Percentiles rank a stretch among this genome's conserved stretches.
Evolutionary conservation across 2,113 vertebrate species (phyloP).

Genomic region (Trochalopteron elliotii): DNA sequence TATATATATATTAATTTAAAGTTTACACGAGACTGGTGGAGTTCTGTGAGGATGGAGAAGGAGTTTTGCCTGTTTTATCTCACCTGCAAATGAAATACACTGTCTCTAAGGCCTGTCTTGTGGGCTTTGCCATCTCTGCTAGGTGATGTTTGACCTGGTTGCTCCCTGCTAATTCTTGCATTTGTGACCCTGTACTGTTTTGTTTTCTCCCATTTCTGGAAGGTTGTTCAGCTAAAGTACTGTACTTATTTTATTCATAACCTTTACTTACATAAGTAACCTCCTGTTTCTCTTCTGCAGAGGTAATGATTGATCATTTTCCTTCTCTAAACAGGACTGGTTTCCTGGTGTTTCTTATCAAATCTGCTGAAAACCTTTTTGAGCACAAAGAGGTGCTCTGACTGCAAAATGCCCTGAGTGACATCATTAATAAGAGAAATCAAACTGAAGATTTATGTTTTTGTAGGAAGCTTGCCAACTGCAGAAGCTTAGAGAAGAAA

Average conservation of each 20-base stretch:
- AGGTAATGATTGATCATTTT: constrained; percentile 8
- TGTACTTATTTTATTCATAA: constrained; percentile 4
- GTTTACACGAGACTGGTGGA: background rate
- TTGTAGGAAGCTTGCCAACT: background rate
- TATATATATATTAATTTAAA: background rate
- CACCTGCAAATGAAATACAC: background rate
- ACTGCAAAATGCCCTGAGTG: background rate
- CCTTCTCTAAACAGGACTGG: constrained; percentile 8
- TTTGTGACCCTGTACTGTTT: background rate
- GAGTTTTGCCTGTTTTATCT: background rate
- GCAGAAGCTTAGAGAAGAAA: background rate
- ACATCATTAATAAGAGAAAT: constrained; percentile 25
- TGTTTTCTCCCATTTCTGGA: background rate
- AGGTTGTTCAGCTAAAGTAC: background rate
- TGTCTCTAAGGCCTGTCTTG: background rate
- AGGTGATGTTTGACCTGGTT: background rate
- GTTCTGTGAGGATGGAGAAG: background rate
- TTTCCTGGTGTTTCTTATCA: constrained; percentile 11
- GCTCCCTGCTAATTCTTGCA: background rate
- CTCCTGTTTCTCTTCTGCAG: background rate
- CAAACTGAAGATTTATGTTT: background rate
- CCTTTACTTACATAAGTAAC: constrained; percentile 5
- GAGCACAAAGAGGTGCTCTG: background rate
- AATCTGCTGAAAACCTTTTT: background rate
- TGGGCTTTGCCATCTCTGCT: background rate